Evolutionary conservation across 2,888 invertebrate genomes (phyloP).

Genomic region (Icerya purchasi): DNA sequence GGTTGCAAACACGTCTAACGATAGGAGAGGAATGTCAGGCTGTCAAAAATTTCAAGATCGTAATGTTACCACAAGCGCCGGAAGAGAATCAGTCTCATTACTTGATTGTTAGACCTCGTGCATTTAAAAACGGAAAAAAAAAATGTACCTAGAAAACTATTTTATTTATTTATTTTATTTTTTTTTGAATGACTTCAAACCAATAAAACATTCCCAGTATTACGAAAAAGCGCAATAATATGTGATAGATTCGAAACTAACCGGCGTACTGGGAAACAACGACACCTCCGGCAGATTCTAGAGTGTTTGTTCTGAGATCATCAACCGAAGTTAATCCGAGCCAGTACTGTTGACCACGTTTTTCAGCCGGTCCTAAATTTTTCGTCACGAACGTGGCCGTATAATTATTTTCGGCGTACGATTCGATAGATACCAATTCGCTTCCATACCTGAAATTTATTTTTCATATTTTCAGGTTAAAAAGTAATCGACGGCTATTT

Average conservation of each 20-base stretch:
- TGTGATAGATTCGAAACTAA: conserved; percentile 21
- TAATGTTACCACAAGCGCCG: too few relatives aligned
- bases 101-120: too few relatives aligned
- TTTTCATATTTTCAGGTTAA: too few relatives aligned
- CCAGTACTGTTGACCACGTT: conserved; percentile 47
- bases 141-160: too few relatives aligned
- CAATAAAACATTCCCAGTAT: background rate
- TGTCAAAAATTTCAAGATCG: too few relatives aligned
- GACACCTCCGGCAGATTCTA: conserved; percentile 77
- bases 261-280: conserved; percentile 82
- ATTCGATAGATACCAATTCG: conserved; percentile 77
- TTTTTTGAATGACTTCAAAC: too few relatives aligned
- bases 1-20: too few relatives aligned
- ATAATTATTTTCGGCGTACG: conserved; percentile 76
- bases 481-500: too few relatives aligned
- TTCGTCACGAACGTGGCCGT: conserved; percentile 56
- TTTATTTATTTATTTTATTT: too few relatives aligned
- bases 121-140: too few relatives aligned
- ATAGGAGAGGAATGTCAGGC: too few relatives aligned
- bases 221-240: background rate
- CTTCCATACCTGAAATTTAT: conserved; percentile 65
- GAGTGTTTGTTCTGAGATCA: conserved; percentile 78
- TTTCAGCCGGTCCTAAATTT: conserved; percentile 30
- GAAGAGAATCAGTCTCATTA: too few relatives aligned
- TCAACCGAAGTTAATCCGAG: conserved; percentile 73